Percentiles rank a stretch among this genome's conserved stretches.
Conservation (phyloP, 2,888 invertebrate species). For the Hydraecia micacea region DNA sequence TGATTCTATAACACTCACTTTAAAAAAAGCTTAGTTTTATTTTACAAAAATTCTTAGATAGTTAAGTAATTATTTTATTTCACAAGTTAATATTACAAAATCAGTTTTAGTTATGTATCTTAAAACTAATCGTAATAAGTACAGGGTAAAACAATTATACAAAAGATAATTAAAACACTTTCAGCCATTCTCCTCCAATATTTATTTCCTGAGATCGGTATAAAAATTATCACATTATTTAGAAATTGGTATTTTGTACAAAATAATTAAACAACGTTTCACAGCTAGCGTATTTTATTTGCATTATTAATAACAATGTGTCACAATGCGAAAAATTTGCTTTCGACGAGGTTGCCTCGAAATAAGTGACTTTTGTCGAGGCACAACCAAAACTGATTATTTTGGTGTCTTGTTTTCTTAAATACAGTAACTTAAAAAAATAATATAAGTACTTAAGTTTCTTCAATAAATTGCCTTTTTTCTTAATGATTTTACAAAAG, state of each 20-base stretch:
- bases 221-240: constrained; percentile 56
- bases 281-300: constrained; percentile 62
- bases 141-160: constrained; percentile 54
- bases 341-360: constrained; percentile 43
- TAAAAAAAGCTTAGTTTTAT: background rate
- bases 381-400: background rate
- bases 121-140: constrained; percentile 54
- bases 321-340: constrained; percentile 36
- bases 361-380: constrained; percentile 13
- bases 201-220: constrained; percentile 69
- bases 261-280: constrained; percentile 63
- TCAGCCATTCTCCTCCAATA: constrained; percentile 47
- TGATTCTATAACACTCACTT: constrained; percentile 31
- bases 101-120: constrained; percentile 20
- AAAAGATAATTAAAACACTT: constrained; percentile 65
- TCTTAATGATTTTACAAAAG: background rate
- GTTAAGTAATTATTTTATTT: background rate
- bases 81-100: constrained; percentile 34
- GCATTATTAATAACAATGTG: constrained; percentile 54
- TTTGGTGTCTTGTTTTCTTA: constrained; percentile 2
- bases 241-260: constrained; percentile 55
- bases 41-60: background rate
- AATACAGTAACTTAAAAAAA: background rate
- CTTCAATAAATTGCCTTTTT: background rate
- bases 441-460: background rate